These are phyloP conservation scores for Sprattus sprattus DNA, from an alignment of 2,113 vertebrate genomes.

Conservation along the genomic window DNA sequence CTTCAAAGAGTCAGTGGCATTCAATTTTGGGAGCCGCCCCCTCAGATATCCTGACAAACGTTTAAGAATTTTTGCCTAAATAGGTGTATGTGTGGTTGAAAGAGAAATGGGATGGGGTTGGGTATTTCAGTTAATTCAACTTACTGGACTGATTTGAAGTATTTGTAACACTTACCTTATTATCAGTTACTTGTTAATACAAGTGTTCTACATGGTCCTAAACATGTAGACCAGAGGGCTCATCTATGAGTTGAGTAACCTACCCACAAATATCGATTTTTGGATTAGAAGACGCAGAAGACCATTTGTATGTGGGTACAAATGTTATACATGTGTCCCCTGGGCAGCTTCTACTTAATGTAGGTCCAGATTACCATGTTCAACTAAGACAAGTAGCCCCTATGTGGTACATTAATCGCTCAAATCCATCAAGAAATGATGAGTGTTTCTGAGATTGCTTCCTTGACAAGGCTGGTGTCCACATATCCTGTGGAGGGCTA, in stretches of 20 bases:
- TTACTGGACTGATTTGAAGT: background rate
- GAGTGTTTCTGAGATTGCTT: conserved; percentile 2
- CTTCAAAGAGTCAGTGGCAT: conserved; percentile 96
- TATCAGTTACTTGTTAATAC: no score
- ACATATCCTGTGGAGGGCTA: conserved; percentile 93
- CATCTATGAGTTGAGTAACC: no score
- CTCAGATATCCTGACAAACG: conserved; percentile 91
- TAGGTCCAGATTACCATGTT: background rate
- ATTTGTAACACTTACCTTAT: no score
- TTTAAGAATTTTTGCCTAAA: background rate
- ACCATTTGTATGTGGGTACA: no score
- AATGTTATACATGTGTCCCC: no score
- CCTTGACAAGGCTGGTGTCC: conserved; percentile 70
- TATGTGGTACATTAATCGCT: background rate
- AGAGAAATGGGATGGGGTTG: background rate
- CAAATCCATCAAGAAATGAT: background rate
- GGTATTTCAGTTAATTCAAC: background rate
- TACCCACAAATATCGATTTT: no score
- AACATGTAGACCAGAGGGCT: no score
- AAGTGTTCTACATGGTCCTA: no score
- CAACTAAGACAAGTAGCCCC: background rate
- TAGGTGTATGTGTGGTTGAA: background rate
- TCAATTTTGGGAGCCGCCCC: conserved; percentile 95
- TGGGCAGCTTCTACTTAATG: background rate
- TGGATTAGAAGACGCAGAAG: no score